Base-by-base conservation (phyloP, 2,888 invertebrate genomes). In the Sinelater perroti region DNA sequence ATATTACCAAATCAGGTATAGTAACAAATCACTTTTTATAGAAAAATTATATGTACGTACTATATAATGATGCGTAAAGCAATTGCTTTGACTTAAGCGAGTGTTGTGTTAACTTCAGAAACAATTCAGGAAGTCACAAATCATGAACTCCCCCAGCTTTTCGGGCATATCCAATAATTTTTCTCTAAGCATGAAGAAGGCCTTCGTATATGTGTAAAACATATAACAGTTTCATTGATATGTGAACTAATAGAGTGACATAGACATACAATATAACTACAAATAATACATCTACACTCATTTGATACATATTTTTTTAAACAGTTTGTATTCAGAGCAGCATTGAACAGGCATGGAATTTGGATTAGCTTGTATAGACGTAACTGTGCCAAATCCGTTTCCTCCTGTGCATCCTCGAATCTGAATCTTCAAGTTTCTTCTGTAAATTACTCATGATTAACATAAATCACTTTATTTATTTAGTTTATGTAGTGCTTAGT, bases 1-100 rank as follows among this genome's bases (percentile, higher is more conserved):
- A 6, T 14, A 18, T 44, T 53, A 53, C 14, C 31, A 53, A 44
- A 53, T 44, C 52, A 26, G 45, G 26, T 44, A 35, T 38, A 38
- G 21, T 47, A 49, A 49, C 28, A 20, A 30, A 54, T 47, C 54
- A 47, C 46, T 54, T 35, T 54, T 54, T 47, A 54, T 54, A 24
- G 38, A 54, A 14, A 54, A 54, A 28, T 33, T 45, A 45, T 53
- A 14, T n/a, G n/a, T 53, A 53, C 36, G 53, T 53, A 53, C 53
- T 53, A 45, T 46, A 46, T 50, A 36, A 40, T 24, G 16, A 10
- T 35, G 11, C 40, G 44, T 38, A 30, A 24, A 18, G 10, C 36
- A 36, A 36, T 16, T 38, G 18, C 14, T 38, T 17, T n/a, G n/a
- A n/a, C n/a, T n/a, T n/a, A n/a, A n/a, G n/a, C n/a, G n/a, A n/a